A percentile compares a stretch with the other conserved stretches of the same genome.
phyloP scores from a whole-genome alignment of 2,888 invertebrate genomes.

The Agriotes lineatus region DNA sequence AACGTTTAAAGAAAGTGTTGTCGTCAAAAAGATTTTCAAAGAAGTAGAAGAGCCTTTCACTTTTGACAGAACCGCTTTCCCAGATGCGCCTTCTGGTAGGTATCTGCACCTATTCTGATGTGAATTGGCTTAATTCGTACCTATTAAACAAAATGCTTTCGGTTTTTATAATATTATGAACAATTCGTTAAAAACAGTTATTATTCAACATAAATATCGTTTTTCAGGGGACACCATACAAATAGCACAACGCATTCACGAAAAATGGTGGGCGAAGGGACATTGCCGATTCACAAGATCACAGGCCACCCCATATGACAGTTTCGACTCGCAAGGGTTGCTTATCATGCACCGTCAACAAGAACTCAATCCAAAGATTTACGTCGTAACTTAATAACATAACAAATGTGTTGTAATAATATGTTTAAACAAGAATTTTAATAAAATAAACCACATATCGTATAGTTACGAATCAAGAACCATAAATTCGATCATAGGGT shows the following conservation, averaged over 20 bases:
- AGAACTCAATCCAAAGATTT: too few relatives aligned
- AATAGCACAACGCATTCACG: slow-evolving; percentile 54
- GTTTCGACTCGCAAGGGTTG: too few relatives aligned
- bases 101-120: too few relatives aligned
- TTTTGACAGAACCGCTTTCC: slow-evolving; percentile 66
- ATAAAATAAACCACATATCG: too few relatives aligned
- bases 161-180: background rate
- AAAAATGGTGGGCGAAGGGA: slow-evolving; percentile 50
- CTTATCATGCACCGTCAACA: too few relatives aligned
- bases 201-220: background rate
- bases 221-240: slow-evolving; percentile 57
- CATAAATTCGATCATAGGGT: too few relatives aligned
- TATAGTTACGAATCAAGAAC: too few relatives aligned
- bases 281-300: slow-evolving; percentile 42
- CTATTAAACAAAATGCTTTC: background rate
- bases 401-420: too few relatives aligned
- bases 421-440: too few relatives aligned
- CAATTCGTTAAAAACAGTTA: slow-evolving; percentile 23
- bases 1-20: slow-evolving; percentile 72
- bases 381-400: too few relatives aligned
- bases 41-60: slow-evolving; percentile 79
- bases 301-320: too few relatives aligned
- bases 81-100: slow-evolving; percentile 62
- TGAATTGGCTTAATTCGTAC: background rate
- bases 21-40: slow-evolving; percentile 70